Evolutionary conservation across 2,113 vertebrate species (phyloP).

Genomic region (Arvicanthis niloticus): DNA sequence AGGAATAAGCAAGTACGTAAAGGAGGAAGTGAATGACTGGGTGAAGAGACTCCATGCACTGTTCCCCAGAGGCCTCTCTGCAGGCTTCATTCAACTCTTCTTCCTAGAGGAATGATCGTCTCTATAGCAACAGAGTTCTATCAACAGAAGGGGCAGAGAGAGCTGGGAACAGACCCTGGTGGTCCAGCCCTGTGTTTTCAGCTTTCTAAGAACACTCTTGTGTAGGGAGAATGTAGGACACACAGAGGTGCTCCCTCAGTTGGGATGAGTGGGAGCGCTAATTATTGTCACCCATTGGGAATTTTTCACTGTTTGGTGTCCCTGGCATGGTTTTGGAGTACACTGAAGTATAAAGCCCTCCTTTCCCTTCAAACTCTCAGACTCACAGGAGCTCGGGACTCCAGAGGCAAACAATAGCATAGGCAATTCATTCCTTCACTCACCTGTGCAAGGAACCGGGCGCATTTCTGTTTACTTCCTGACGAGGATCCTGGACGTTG

Average conservation of each 20-base stretch:
- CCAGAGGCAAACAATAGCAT: not conserved
- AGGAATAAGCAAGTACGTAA: conserved; percentile 67
- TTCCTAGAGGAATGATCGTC: not conserved
- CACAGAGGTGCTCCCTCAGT: not conserved
- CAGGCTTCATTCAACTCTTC: not conserved
- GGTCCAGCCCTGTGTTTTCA: not conserved
- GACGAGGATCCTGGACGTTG: not conserved
- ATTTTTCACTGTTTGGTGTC: not conserved
- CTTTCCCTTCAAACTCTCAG: not conserved
- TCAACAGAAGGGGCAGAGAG: not conserved
- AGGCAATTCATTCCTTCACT: not conserved
- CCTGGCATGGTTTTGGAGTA: conserved; percentile 21
- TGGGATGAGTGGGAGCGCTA: not conserved
- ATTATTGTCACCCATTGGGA: not conserved
- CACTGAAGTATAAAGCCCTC: conserved; percentile 2
- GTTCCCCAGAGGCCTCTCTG: not conserved
- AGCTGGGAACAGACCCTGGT: not conserved
- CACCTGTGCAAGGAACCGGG: not conserved
- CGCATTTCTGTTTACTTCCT: not conserved
- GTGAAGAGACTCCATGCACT: conserved; percentile 34
- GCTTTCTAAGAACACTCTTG: not conserved
- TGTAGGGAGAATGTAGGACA: not conserved
- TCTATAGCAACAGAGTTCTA: conserved; percentile 63
- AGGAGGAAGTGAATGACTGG: conserved; percentile 8
- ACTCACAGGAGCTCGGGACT: not conserved